A percentile compares a stretch with the other conserved stretches of the same genome.
phyloP scores from a whole-genome alignment of 2,888 invertebrate genomes.

The Hyalella azteca region DNA sequence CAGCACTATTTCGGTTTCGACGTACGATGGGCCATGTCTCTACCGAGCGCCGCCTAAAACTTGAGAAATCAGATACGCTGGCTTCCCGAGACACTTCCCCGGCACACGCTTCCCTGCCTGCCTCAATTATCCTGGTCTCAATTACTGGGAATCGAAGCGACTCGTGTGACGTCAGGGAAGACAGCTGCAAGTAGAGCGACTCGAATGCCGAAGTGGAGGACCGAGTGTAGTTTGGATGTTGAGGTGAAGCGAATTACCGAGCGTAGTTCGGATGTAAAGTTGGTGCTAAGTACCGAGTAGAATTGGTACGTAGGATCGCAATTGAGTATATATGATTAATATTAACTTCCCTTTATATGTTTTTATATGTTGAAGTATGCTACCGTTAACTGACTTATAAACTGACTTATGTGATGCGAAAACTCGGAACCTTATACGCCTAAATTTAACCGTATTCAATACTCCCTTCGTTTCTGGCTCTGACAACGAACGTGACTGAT shows the following conservation, averaged over 20 bases:
- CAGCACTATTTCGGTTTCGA: neutral
- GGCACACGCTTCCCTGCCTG: neutral
- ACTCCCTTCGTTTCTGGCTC: too few species aligned
- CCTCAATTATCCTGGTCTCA: neutral
- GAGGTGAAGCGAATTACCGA: neutral
- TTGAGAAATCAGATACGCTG: neutral
- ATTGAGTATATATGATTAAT: too few species aligned
- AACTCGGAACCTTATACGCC: too few species aligned
- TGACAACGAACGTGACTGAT: too few species aligned
- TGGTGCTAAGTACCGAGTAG: neutral
- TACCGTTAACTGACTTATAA: too few species aligned
- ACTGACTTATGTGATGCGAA: too few species aligned
- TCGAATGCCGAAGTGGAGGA: neutral
- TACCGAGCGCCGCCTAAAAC: neutral
- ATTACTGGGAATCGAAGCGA: constrained; percentile 8
- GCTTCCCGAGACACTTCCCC: neutral
- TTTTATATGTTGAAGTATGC: too few species aligned
- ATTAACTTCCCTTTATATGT: too few species aligned
- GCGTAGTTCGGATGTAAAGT: neutral
- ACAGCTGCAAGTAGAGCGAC: neutral
- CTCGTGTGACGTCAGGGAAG: neutral
- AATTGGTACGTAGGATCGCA: neutral
- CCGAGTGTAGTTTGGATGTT: neutral
- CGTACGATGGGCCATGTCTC: neutral
- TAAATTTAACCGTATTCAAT: too few species aligned